These are phyloP conservation scores for Caenorhabditis angaria DNA, from an alignment of 2,888 invertebrate genomes.

Conservation along the genomic window DNA sequence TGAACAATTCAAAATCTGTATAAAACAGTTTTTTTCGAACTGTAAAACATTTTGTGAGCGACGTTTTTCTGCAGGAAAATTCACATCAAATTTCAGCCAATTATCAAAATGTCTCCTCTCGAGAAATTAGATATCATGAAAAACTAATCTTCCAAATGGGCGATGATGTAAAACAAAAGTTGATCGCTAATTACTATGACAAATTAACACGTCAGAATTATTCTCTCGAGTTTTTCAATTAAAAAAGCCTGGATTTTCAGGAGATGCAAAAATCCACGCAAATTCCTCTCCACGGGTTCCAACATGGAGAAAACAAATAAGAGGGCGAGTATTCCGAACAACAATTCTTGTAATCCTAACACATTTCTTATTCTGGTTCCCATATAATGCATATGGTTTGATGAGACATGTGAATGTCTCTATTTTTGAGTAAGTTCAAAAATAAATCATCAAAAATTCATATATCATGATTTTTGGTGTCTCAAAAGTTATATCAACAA, in stretches of 20 bases:
- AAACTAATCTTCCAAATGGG: no score
- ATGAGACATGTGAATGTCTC: constrained; percentile 61
- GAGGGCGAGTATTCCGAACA: constrained; percentile 63
- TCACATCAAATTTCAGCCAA: no score
- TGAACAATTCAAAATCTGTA: no score
- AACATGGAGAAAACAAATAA: constrained; percentile 65
- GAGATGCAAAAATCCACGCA: not conserved
- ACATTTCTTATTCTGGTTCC: constrained; percentile 70
- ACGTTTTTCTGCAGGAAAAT: no score
- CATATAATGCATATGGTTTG: constrained; percentile 67
- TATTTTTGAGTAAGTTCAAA: constrained; percentile 45
- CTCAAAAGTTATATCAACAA: not conserved
- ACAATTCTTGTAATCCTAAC: constrained; percentile 68
- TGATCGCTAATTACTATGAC: no score
- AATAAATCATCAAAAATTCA: not conserved
- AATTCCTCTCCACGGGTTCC: constrained; percentile 31
- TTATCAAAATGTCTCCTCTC: no score
- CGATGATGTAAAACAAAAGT: no score
- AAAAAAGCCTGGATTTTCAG: not conserved
- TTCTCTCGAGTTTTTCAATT: no score
- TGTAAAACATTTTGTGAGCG: no score
- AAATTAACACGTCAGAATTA: no score
- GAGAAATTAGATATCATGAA: not conserved
- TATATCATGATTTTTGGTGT: not conserved
- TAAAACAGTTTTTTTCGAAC: no score